Evolutionary conservation across 2,113 vertebrate genomes (phyloP).

Genomic region (Brachyhypopomus occidentalis): DNA sequence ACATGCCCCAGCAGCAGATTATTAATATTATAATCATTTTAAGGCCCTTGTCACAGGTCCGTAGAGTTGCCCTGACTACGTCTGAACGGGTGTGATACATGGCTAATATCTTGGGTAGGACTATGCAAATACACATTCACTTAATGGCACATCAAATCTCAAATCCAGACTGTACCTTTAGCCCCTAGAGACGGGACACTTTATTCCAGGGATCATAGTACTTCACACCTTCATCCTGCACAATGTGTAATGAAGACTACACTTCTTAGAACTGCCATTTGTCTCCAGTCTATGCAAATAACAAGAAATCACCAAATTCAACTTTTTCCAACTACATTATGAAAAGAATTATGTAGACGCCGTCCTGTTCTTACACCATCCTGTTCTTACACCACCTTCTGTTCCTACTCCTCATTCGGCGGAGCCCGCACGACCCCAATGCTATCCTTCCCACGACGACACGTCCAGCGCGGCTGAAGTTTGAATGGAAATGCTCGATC

Average conservation of each 20-base stretch:
- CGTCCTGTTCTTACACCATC: slow-evolving; percentile 21
- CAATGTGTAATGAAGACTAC: not conserved
- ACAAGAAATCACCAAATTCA: slow-evolving; percentile 6
- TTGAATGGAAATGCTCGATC: slow-evolving; percentile 14
- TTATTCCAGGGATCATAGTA: too few relatives aligned
- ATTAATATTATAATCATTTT: too few relatives aligned
- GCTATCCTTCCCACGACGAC: slow-evolving; percentile 11
- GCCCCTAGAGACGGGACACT: too few relatives aligned
- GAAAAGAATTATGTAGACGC: slow-evolving; percentile 21
- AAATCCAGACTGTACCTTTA: too few relatives aligned
- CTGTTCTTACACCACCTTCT: not conserved
- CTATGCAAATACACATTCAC: too few relatives aligned
- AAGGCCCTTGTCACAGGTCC: too few relatives aligned
- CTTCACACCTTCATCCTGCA: too few relatives aligned
- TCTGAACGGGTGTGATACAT: too few relatives aligned
- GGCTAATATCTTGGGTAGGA: too few relatives aligned
- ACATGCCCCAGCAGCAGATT: too few relatives aligned
- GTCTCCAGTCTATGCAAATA: not conserved
- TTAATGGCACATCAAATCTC: too few relatives aligned
- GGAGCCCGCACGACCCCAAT: not conserved
- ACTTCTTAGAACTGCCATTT: slow-evolving; percentile 10
- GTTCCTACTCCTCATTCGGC: not conserved
- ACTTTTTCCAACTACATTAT: slow-evolving; percentile 18
- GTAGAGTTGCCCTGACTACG: too few relatives aligned
- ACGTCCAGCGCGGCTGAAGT: slow-evolving; percentile 3